Conservation (phyloP, 2,888 invertebrate genomes). For the Macropis europaea region DNA sequence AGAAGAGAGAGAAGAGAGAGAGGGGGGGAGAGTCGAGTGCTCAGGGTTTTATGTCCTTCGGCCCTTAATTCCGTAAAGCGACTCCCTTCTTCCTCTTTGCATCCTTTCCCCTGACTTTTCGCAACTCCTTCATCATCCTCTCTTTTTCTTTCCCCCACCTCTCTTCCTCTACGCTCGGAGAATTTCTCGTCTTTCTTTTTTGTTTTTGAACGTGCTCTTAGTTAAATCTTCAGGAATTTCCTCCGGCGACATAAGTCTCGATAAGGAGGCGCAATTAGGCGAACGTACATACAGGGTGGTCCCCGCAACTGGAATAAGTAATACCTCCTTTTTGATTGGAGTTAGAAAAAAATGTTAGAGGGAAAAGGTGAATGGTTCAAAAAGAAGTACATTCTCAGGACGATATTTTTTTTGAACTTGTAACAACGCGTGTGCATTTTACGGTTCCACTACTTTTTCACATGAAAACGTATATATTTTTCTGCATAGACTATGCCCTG, state of each 20-base stretch:
- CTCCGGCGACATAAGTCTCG: slow-evolving; percentile 9
- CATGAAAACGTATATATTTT: too few species aligned
- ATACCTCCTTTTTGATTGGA: too few species aligned
- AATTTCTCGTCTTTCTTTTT: too few species aligned
- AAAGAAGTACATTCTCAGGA: too few species aligned
- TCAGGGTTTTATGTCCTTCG: slow-evolving; percentile 61
- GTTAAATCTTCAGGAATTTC: slow-evolving; percentile 37
- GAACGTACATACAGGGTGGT: slow-evolving; percentile 7
- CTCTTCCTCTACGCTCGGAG: neutral
- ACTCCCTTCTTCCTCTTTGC: slow-evolving; percentile 35
- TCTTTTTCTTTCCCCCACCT: neutral
- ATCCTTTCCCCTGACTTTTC: slow-evolving; percentile 45
- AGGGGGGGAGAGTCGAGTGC: slow-evolving; percentile 46
- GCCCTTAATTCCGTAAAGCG: slow-evolving; percentile 67
- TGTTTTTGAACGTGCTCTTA: slow-evolving; percentile 6
- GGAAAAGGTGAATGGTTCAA: too few species aligned
- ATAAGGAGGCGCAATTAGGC: slow-evolving; percentile 45
- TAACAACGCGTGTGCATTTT: too few species aligned
- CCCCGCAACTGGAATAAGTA: too few species aligned
- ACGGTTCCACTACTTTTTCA: too few species aligned
- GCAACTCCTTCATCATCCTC: slow-evolving; percentile 25
- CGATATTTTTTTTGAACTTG: too few species aligned
- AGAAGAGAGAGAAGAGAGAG: neutral
- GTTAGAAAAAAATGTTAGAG: too few species aligned
- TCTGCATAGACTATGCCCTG: too few species aligned